Evolutionary conservation across 1,140 invertebrate genomes (phyloP), one percentile per base, ranked within the genome.

Genomic region (Cylas formicarius): DNA sequence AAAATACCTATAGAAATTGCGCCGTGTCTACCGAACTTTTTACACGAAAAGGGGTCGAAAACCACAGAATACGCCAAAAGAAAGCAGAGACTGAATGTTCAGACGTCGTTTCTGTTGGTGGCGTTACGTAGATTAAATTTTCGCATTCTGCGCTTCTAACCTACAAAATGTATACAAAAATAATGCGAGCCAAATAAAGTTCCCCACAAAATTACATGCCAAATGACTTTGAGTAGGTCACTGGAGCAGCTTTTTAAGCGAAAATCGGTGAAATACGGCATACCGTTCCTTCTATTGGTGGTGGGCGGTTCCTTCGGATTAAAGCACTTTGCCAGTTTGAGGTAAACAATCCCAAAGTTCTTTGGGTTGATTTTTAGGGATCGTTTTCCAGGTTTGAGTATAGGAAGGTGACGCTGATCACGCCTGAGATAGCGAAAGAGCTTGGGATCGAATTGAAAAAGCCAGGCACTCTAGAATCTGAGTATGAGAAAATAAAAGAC

Each of bases 401-500:
- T 62, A 69, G 74, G n/a, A 71, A 71, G 38, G 71, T 72, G 31
- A 72, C 74, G 53, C 65, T 68, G 24, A 65, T 84, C 1, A 70
- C 66, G 21, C 73, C 71, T 28, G 75, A 79, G 37, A 76, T 85
- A 62, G 67, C 76, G 21, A 68, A 78, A 50, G 75, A 79, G 61
- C 57, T 66, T 56, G 83, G 82, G 6, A 67, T 87, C 18, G 52
- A 68, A 51, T 74, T 81, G 69, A 83, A 80, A 52, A 74, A 76
- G 60, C 63, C 69, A 0, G 70, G 71, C 44, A 82, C 81, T 1
- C 56, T 88, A 47, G 84, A 88, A 68, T 64, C 68, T 10, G 75
- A 79, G 55, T 88, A 78, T 69, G 78, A 86, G 54, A 80, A 81
- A 68, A 69, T 85, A 16, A 72, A 82, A 61, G 61, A 73, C 46